These are phyloP conservation scores for Porites cylindrica DNA, from an alignment of 92 coral and sea anemone genomes.

Conservation along the genomic window DNA sequence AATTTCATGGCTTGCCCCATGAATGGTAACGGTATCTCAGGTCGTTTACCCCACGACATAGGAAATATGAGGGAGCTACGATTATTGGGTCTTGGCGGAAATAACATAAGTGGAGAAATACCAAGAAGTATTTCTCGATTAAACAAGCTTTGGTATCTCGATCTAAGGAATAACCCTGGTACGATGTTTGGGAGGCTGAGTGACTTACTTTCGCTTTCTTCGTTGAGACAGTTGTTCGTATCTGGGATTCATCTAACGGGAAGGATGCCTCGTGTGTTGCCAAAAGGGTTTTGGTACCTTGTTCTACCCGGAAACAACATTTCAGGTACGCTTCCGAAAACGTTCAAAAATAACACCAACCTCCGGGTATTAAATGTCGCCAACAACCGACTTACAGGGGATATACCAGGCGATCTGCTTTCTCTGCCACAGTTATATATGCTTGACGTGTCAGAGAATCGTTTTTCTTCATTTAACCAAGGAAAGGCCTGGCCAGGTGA, in stretches of 20 bases:
- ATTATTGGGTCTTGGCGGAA: constrained; percentile 54
- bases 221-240: constrained; percentile 43
- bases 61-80: constrained; percentile 67
- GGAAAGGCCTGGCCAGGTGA: constrained; percentile 34
- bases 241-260: constrained; percentile 65
- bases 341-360: constrained; percentile 22
- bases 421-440: neutral
- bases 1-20: constrained; percentile 50
- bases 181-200: constrained; percentile 27
- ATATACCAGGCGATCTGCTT: constrained; percentile 54
- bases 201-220: constrained; percentile 43
- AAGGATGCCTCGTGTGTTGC: constrained; percentile 45
- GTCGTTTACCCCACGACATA: constrained; percentile 54
- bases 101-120: constrained; percentile 54
- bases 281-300: neutral
- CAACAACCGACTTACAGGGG: constrained; percentile 53
- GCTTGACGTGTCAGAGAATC: constrained; percentile 53
- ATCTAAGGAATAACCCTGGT: constrained; percentile 59
- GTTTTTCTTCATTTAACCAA: constrained; percentile 34
- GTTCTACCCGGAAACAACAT: constrained; percentile 60
- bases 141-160: constrained; percentile 40
- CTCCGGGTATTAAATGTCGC: constrained; percentile 50
- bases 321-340: constrained; percentile 36
- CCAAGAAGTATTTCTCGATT: constrained; percentile 60
- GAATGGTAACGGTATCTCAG: constrained; percentile 53